phyloP scores from a whole-genome alignment of 2,113 vertebrate genomes.

The Suricata suricatta region DNA sequence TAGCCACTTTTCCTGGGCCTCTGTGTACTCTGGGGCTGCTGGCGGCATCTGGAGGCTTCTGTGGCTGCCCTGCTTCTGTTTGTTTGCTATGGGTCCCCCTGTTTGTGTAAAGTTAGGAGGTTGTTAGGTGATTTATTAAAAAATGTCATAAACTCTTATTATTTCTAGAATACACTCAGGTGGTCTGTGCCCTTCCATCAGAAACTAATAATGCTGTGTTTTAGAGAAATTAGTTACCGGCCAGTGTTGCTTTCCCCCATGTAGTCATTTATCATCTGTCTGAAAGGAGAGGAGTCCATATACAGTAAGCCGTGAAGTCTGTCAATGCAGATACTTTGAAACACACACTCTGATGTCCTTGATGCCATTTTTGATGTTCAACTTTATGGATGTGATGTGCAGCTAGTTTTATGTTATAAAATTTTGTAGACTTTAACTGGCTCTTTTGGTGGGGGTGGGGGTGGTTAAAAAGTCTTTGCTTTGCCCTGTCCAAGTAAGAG shows the following conservation, averaged over 20 bases:
- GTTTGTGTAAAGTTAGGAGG: slow-evolving; percentile 19
- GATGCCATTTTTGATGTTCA: not conserved
- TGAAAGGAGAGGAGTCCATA: slow-evolving; percentile 18
- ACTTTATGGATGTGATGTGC: not conserved
- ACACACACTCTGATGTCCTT: not conserved
- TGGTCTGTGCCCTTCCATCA: not conserved
- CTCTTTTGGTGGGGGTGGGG: not conserved
- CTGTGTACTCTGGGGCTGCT: not conserved
- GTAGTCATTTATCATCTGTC: not conserved
- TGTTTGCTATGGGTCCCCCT: not conserved
- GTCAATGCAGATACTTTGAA: not conserved
- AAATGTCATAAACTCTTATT: not conserved
- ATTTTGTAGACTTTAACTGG: not conserved
- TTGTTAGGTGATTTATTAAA: not conserved
- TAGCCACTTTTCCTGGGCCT: not conserved
- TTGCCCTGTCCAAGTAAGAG: not conserved
- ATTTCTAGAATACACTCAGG: not conserved
- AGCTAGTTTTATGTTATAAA: not conserved
- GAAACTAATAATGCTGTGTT: not conserved
- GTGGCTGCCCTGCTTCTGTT: not conserved
- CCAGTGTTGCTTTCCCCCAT: not conserved
- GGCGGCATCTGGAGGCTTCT: not conserved
- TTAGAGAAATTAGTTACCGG: not conserved
- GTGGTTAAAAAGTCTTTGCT: not conserved
- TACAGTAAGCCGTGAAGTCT: not conserved